These are phyloP conservation scores for Rhyzopertha dominica DNA, from an alignment of 1,140 invertebrate genomes.

Conservation along the genomic window DNA sequence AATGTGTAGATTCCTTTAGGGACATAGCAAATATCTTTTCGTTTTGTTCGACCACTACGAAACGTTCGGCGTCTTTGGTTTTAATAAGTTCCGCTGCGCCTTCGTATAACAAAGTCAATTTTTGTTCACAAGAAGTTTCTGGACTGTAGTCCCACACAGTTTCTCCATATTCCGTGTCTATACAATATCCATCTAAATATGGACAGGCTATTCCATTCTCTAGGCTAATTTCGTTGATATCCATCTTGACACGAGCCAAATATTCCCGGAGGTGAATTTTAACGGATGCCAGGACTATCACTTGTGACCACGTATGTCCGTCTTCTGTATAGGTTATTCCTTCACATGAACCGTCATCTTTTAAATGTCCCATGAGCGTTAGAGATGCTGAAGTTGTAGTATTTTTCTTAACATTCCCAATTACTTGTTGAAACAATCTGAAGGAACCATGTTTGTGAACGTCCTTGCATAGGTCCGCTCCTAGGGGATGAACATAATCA, in stretches of 20 bases:
- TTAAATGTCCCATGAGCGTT: conserved; percentile 1
- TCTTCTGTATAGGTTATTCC: conserved; percentile 10
- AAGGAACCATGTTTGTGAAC: conserved; percentile 12
- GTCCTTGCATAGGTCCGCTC: conserved; percentile 1
- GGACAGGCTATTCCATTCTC: conserved; percentile 8
- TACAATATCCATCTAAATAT: conserved; percentile 13
- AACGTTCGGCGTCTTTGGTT: background rate
- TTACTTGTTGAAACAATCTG: conserved; percentile 8
- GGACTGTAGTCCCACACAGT: conserved; percentile 6
- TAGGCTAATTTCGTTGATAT: conserved; percentile 10
- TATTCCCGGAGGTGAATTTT: conserved; percentile 10
- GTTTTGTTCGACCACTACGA: conserved; percentile 5
- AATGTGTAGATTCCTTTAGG: background rate
- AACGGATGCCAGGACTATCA: conserved; percentile 11
- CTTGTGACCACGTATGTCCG: conserved; percentile 10
- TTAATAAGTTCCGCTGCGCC: background rate
- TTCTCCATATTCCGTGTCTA: conserved; percentile 10
- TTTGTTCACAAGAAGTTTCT: background rate
- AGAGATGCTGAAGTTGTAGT: conserved; percentile 4
- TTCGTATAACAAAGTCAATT: background rate
- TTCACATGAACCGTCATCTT: conserved; percentile 4
- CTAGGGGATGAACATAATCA: conserved; percentile 3
- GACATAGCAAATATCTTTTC: conserved; percentile 11
- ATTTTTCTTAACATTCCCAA: conserved; percentile 1
- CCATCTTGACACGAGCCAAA: conserved; percentile 10